Base-by-base conservation (phyloP, 2,113 vertebrate genomes). In the Odobenus rosmarus region DNA sequence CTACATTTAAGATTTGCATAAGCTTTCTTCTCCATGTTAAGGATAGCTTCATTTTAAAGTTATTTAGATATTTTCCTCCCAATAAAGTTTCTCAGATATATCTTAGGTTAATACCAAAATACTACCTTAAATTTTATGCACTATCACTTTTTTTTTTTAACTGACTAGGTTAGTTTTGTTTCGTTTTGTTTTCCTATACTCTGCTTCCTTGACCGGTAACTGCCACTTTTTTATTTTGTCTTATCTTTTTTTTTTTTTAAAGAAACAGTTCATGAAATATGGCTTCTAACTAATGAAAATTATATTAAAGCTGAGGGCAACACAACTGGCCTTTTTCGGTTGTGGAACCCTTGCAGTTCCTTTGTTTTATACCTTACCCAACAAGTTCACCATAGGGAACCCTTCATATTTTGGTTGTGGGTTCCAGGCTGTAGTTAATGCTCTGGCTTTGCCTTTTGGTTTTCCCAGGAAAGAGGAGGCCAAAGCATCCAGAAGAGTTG, bases 31-130 rank as follows among this genome's bases (percentile, higher is more conserved):
- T 76, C 85, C 8, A 33, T 42, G 1, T 83, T 80, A 80, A 83
- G 9, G 2, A 83, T 28, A 59, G 9, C 1, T 46, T 72, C 0
- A 77, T 64, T 87, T 83, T 95, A 31, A 88, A 94, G 11, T 81
- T 88, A 81, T 46, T 72, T 74, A 59, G 1, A 9, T 61, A 61
- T 61, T 86, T 86, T 90, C 18, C 13, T 84, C 15, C 14, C 61
- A 31, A 71, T 21, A 95, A 79, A 26, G 7, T 42, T 36, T 81
- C 23, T 92, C 74, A 96, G 67, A 55, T 84, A 88, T 59, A 86
- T 12, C 18, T 62, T 95, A 95, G 39, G 10, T 24, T 88, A 98
- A 93, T 36, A 93, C 33, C n/a, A 93, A 93, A 77, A 55, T 18
- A 82, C 23, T 51, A 64, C n/a, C 13, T 96, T 92, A 80, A 49